Conservation (phyloP, 2,888 invertebrate species). For the Drosophila meridionalis region DNA sequence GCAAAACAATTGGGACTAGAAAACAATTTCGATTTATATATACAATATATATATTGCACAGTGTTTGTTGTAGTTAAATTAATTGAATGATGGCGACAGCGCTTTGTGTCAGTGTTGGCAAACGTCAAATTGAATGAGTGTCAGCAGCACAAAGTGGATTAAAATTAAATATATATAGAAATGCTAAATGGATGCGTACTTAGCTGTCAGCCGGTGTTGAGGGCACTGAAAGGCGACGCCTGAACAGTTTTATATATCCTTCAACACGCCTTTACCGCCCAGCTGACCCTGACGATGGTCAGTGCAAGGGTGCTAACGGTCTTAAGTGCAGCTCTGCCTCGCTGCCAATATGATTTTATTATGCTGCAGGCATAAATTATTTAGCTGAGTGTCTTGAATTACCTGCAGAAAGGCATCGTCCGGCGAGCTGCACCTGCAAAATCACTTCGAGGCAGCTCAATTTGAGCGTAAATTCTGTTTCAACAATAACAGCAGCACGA, state of each 20-base stretch:
- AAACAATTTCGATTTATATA: constrained; percentile 17
- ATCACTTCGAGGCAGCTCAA: constrained; percentile 69
- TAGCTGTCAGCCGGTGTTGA: too few species aligned
- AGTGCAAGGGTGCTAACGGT: background rate
- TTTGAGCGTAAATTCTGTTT: constrained; percentile 71
- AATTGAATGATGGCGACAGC: constrained; percentile 39
- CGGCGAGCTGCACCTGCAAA: constrained; percentile 32
- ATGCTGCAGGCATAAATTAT: constrained; percentile 70
- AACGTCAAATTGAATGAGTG: constrained; percentile 30
- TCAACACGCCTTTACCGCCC: background rate
- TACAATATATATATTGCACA: background rate
- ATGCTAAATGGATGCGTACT: background rate
- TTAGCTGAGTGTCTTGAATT: constrained; percentile 62
- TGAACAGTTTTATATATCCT: background rate
- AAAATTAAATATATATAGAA: constrained; percentile 10
- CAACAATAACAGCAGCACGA: constrained; percentile 47
- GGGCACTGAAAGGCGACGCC: background rate
- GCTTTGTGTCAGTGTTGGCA: constrained; percentile 24
- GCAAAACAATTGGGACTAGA: constrained; percentile 20
- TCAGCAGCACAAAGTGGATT: constrained; percentile 5
- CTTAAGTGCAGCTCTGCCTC: constrained; percentile 32
- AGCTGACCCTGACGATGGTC: constrained; percentile 28
- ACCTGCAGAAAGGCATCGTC: constrained; percentile 51
- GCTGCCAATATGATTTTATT: constrained; percentile 17
- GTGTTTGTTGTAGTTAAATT: constrained; percentile 5